Evolutionary conservation across 2,888 invertebrate genomes (phyloP), one percentile per base, ranked within the genome.

Genomic region (Troglohyphantes excavatus): DNA sequence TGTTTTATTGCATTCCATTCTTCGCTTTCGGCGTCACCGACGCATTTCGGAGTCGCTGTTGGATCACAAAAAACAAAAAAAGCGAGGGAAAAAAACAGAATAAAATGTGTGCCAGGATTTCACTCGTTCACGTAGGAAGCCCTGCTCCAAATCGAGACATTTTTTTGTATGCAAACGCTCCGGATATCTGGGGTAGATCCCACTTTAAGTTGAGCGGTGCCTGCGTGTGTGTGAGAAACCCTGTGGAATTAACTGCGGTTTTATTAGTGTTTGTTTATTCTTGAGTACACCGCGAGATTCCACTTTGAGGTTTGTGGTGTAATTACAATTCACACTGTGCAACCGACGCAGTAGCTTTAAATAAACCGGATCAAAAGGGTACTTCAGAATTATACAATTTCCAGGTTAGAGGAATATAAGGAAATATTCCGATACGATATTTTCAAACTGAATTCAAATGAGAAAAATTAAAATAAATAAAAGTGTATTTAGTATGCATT

Each of bases 121-220:
- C 85, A 76, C 85, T 78, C 85, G 68, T 78, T 86, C 76, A 86
- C 85, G 85, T 86, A 86, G 85, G 78, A 17, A 21, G 84, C n/a
- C 70, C n/a, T 53, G 78, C 43, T 84, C 84, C 67, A 84, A 46
- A 75, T 83, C 53, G 53, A 67, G 43, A 3, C 19, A 83, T 75
- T 84, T 67, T 29, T 61, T 26, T 65, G 11, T 21, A 19, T 59
- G 17, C 26, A 61, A 43, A 26, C 43, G 46, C 46, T 26, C 26
- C 39, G 59, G 70, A 82, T 46, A 70, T 61, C 33, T 39, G 53
- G 43, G 72, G 43, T 72, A 78, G 17, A 43, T 46, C 68, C 53
- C 53, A 68, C 21, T 11, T 81, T 68, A 29, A 11, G 67, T 65
- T 33, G 33, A 33, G 59, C n/a, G 17, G 33, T 61, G 61, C 21